These are phyloP conservation scores for Choristoneura rosaceana DNA, from an alignment of 2,888 invertebrate species.

Conservation along the genomic window DNA sequence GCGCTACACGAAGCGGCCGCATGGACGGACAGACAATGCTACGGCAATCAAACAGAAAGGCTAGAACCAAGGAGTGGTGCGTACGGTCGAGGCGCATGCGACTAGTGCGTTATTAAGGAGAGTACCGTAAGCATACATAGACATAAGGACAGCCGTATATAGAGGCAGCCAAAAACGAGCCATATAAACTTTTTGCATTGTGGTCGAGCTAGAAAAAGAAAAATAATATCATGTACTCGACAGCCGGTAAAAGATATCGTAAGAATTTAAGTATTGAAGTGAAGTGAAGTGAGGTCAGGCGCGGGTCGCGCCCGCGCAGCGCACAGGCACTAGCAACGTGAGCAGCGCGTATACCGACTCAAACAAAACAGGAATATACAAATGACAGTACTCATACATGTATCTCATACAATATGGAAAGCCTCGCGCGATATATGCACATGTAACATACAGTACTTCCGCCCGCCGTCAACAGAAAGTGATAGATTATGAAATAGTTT, in stretches of 20 bases:
- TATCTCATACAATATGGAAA: constrained; percentile 72
- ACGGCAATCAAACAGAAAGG: constrained; percentile 55
- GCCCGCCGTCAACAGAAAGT: constrained; percentile 63
- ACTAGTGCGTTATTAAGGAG: constrained; percentile 71
- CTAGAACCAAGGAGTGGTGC: constrained; percentile 59
- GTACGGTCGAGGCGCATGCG: constrained; percentile 66
- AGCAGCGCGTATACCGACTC: constrained; percentile 63
- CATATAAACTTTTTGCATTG: constrained; percentile 84
- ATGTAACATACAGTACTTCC: constrained; percentile 68
- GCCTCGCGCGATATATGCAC: constrained; percentile 72
- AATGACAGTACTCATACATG: constrained; percentile 59
- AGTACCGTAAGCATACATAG: constrained; percentile 84
- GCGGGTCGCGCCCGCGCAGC: constrained; percentile 33
- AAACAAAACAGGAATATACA: constrained; percentile 56
- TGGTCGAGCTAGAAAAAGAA: constrained; percentile 83
- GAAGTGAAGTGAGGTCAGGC: constrained; percentile 23
- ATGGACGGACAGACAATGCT: constrained; percentile 73
- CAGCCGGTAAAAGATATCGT: constrained; percentile 57
- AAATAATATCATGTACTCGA: constrained; percentile 75
- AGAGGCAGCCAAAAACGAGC: constrained; percentile 85
- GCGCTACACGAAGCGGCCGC: constrained; percentile 57
- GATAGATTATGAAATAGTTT: constrained; percentile 83
- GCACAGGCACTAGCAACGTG: constrained; percentile 64
- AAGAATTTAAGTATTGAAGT: constrained; percentile 35
- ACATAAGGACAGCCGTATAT: constrained; percentile 83